These are phyloP conservation scores for Diabrotica undecimpunctata DNA, from an alignment of 1,140 invertebrate species.

Conservation along the genomic window DNA sequence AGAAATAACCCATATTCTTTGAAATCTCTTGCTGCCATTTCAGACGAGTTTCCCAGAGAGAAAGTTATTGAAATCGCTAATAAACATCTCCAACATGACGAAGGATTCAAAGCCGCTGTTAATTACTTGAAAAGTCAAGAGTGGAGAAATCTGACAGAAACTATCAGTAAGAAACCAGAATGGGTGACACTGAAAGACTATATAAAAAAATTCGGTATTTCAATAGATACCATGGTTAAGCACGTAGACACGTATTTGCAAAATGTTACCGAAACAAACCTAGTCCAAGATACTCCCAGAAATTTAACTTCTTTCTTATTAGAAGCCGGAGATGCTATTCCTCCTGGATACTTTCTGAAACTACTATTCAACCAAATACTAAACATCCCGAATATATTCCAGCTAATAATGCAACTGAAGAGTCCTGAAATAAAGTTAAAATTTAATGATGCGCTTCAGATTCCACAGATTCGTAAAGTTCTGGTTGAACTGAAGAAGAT, in stretches of 20 bases:
- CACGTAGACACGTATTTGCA: constrained; percentile 8
- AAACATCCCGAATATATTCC: constrained; percentile 16
- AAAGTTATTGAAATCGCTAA: constrained; percentile 26
- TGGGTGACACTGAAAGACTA: constrained; percentile 26
- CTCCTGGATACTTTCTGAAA: constrained; percentile 22
- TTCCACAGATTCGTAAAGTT: constrained; percentile 28
- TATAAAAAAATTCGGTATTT: constrained; percentile 24
- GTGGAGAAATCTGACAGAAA: constrained; percentile 24
- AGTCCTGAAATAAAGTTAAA: constrained; percentile 24
- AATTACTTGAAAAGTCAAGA: constrained; percentile 33
- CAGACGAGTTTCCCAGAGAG: constrained; percentile 7
- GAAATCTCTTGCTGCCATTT: too few relatives aligned
- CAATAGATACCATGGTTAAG: constrained; percentile 23
- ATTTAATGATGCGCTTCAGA: constrained; percentile 21
- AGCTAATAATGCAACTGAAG: constrained; percentile 20
- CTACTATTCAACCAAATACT: constrained; percentile 12
- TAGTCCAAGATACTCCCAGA: not conserved
- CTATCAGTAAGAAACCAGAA: constrained; percentile 24
- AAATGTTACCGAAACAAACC: not conserved
- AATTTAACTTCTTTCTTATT: constrained; percentile 21
- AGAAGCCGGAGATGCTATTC: constrained; percentile 26
- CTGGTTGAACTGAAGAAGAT: constrained; percentile 29
- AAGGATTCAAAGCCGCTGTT: constrained; percentile 35
- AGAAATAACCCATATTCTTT: too few relatives aligned
- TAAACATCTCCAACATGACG: constrained; percentile 32